These are phyloP conservation scores for Chymomyza procnemis DNA, from an alignment of 2,888 invertebrate genomes.

Conservation along the genomic window DNA sequence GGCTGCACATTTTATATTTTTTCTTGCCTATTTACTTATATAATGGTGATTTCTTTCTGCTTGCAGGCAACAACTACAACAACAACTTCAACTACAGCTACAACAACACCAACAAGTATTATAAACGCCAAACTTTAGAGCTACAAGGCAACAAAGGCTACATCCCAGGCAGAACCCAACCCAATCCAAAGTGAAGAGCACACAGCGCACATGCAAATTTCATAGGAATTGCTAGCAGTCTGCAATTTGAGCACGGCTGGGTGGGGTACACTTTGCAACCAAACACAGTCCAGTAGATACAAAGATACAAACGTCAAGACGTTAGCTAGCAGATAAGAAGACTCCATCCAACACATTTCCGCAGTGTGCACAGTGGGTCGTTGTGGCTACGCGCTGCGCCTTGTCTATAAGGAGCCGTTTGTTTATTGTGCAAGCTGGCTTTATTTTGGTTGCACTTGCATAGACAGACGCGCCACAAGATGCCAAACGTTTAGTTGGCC, in stretches of 20 bases:
- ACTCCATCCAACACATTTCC: constrained; percentile 56
- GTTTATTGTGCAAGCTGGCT: constrained; percentile 36
- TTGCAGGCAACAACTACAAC: constrained; percentile 45
- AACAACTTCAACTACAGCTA: constrained; percentile 3
- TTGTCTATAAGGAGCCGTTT: constrained; percentile 30
- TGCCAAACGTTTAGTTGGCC: constrained; percentile 39
- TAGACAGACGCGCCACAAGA: constrained; percentile 35
- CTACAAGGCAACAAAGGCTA: neutral
- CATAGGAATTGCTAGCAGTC: constrained; percentile 6
- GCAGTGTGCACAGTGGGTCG: constrained; percentile 66
- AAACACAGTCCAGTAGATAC: constrained; percentile 5
- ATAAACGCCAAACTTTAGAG: constrained; percentile 14
- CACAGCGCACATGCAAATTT: constrained; percentile 2
- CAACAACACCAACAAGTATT: constrained; percentile 36
- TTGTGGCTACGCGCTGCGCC: constrained; percentile 8
- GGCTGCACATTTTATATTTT: constrained; percentile 33
- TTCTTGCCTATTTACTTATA: constrained; percentile 26
- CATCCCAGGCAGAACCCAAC: constrained; percentile 13
- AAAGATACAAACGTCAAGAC: constrained; percentile 11
- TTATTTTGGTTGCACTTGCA: constrained; percentile 14
- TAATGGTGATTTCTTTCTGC: constrained; percentile 11
- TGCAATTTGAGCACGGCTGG: neutral
- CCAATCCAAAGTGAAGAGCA: constrained; percentile 17
- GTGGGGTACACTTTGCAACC: neutral
- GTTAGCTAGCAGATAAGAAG: constrained; percentile 6